Evolutionary conservation across 2,113 vertebrate genomes (phyloP), one percentile per base, ranked within the genome.

Genomic region (Tursiops truncatus): DNA sequence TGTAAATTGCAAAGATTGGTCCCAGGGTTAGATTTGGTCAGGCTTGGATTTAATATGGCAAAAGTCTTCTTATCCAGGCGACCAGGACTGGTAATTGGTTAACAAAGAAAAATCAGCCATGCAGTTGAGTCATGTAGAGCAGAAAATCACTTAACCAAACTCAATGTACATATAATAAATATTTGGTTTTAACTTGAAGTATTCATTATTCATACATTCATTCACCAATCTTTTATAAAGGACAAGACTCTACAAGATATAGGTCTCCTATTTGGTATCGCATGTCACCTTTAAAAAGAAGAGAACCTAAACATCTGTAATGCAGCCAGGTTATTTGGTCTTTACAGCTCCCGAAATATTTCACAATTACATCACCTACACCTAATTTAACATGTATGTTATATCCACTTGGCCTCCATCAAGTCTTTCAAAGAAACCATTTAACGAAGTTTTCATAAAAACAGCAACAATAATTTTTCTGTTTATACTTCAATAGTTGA

Each of bases 171-270:
- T 31, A 26, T 20, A 85, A 76, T 41, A 93, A 67, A 62, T 14
- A 92, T 80, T 88, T 60, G 6, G 23, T 73, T 90, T 92, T 70
- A 95, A 70, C 23, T 67, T 81, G 21, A 96, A 91, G 92, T 23
- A 79, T 1, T 44, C 3, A 60, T 60, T 76, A 56, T 71, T 36
- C 18, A 71, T 13, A 28, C 10, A 80, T 44, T 81, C 53, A 86
- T 31, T 58, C 23, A 47, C 38, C 50, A 50, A 8, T 36, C 6
- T 77, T 89, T 92, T 73, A 28, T 26, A 28, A 86, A 81, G 70
- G 31, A 83, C 20, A 67, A 89, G 41, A 60, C 2, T 70, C 2
- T 70, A 50, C 21, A 91, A 95, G 13, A n/a, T 20, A 58, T 3
- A 70, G 56, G 13, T 47, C 9, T 89, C 62, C n/a, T 71, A 33